phyloP scores from a whole-genome alignment of 2,888 invertebrate genomes.

The Sphinx pinastri region DNA sequence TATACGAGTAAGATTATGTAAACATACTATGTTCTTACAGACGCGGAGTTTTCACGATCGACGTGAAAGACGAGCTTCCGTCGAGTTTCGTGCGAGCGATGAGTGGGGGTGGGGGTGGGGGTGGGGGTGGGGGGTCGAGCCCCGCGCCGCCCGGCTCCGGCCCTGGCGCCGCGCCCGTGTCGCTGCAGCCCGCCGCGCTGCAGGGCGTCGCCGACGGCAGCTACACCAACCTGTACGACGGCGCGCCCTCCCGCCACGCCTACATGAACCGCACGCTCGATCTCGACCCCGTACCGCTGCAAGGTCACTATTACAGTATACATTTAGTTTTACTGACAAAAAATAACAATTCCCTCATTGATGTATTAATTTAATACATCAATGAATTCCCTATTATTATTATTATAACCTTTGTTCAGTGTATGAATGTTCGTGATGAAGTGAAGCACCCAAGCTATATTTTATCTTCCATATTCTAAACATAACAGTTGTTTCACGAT shows the following conservation, averaged over 20 bases:
- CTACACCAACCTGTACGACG: background rate
- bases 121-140: slow-evolving; percentile 28
- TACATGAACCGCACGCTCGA: slow-evolving; percentile 84
- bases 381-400: too few species aligned
- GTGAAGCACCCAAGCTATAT: too few species aligned
- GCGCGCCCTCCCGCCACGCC: slow-evolving; percentile 56
- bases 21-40: slow-evolving; percentile 37
- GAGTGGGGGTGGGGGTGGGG: slow-evolving; percentile 25
- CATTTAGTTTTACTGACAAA: background rate
- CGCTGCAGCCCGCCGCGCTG: slow-evolving; percentile 34
- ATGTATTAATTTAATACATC: too few species aligned
- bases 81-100: slow-evolving; percentile 56
- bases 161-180: slow-evolving; percentile 32
- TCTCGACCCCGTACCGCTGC: slow-evolving; percentile 74
- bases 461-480: too few species aligned
- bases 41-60: slow-evolving; percentile 63
- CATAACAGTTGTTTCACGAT: too few species aligned
- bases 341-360: too few species aligned
- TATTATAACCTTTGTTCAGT: too few species aligned
- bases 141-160: background rate
- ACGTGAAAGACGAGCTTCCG: slow-evolving; percentile 65
- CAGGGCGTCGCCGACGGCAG: slow-evolving; percentile 34
- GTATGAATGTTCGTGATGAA: too few species aligned
- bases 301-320: slow-evolving; percentile 41
- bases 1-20: too few species aligned